Base-by-base conservation (phyloP, 2,797 vertebrate species). In the Zalophus californianus region DNA sequence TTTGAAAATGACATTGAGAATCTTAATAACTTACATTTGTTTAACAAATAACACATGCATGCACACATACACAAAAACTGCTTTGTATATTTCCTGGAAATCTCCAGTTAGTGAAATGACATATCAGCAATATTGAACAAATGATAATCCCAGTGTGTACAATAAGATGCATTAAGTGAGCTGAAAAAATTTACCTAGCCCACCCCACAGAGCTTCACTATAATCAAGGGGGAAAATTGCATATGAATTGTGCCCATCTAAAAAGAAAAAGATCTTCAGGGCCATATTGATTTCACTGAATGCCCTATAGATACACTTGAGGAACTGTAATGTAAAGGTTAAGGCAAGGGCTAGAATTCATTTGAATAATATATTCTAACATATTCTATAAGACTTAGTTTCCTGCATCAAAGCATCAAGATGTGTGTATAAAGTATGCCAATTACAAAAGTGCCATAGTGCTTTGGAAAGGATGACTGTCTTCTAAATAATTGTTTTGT, bases 321-420 rank as follows among this genome's bases (percentile, higher is more conserved):
- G 96, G 92, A 97, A 73, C 97, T 98, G 62, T 97, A 97, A 97
- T 96, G 86, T 97, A 93, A 98, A 98, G 60, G 38, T 98, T 97
- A 98, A 98, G 94, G 93, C 91, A 97, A 95, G 94, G 54, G 41
- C 90, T 96, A 95, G 78, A 83, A 91, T 98, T 98, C 95, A 98
- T 97, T 98, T 98, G 96, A 97, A 97, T 98, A 98, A 98, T 83
- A 91, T 79, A 96, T 93, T 97, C 56, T 80, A 52, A 91, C 29
- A 95, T 38, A 56, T 87, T 92, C 54, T 88, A 32, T 94, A 91
- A 78, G 75, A 77, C 10, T 16, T n/a, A 68, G 20, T 78, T 78
- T 27, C 35, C 41, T 80, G 23, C n/a, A 82, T 95, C 41, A 90
- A 32, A 94, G 32, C 91, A 91, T 86, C 29, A 94, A 91, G 96